Evolutionary conservation across 37 sponge, comb jelly and placozoan species (phyloP), one percentile per base, ranked within the genome.

Genomic region (Sycon ciliatum): DNA sequence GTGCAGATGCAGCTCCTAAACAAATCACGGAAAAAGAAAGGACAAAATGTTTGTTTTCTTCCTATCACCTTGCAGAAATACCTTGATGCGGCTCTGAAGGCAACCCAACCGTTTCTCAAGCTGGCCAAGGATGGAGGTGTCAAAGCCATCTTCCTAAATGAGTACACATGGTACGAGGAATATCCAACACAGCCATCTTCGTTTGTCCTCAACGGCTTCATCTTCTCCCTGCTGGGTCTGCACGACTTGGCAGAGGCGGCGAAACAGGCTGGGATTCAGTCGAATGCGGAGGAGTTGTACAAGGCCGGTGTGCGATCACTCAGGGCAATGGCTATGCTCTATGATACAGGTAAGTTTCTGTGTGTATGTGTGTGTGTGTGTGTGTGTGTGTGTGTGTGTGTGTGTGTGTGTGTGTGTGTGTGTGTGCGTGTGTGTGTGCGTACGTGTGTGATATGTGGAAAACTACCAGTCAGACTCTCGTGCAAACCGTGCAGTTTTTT

Each of bases 141-240:
- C 7, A 11, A 22, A 9, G 70, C 70, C 13, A 34, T 9, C 9
- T 38, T 68, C 18, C 9, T 38, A 13, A 52, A 52, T 36, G n/a
- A 9, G 9, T 38, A 22, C 24, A 13, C 39, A 49, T 68, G 39
- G 53, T 68, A 68, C n/a, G 70, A 68, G n/a, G 70, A 68, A 49
- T 68, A 68, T 38, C 70, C 70, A 22, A 68, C 70, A 11, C 23
- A 53, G n/a, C 39, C 55, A 49, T 20, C 70, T 13, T 20, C 55
- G 56, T 55, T 68, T 22, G 70, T 68, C 9, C 55, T 68, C 23
- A 68, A 68, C 56, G 70, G 70, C 56, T 68, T 68, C 30, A 68
- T 68, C 9, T 68, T 31, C 26, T 68, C 70, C 13, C 70, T 68
- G n/a, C 13, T 68, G 7, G 70, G 70, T 11, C 56, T 68, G 9